Base-by-base conservation (phyloP, 2,888 invertebrate genomes). In the Bembecia ichneumoniformis region DNA sequence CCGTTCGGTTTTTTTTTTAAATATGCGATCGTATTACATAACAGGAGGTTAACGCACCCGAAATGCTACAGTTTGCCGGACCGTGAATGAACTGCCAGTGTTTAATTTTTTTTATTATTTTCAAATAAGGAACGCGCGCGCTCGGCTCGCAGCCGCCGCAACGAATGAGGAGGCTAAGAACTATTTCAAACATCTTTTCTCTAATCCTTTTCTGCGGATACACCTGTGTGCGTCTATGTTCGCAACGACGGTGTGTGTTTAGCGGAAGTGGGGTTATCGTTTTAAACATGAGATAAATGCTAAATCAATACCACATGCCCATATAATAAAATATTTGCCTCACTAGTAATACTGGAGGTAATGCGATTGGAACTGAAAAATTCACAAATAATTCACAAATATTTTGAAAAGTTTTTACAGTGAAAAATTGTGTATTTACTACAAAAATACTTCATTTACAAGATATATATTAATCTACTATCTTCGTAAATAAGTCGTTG, bases 171-270 rank as follows among this genome's bases (percentile, higher is more conserved):
- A 77, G 76, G 58, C 73, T 62, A 71, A 82, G 81, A 83, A 83
- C 82, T 83, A 82, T 83, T 83, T 80, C 83, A 83, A 83, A 78
- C 71, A 81, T 81, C 77, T 82, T 80, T 80, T 78, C 81, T 82
- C 81, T 82, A 81, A 81, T 80, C 80, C 81, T 81, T 81, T 80
- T 72, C 77, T 74, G 74, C 71, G 65, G 68, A 58, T 62, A 69
- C 72, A 67, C 68, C 67, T 71, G 77, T 81, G 79, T 75, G 78
- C 61, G 64, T 63, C 58, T 53, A 40, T 40, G 40, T 58, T 52
- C 60, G 55, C 54, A 54, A 58, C 69, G 73, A 72, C 65, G 58
- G 51, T 51, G 48, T 47, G 48, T 48, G 35, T 50, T 52, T 54
- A 59, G 55, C 67, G 71, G 71, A 72, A 71, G 68, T 68, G 68